phyloP scores from a whole-genome alignment of 2,113 vertebrate species.

The Hoplias malabaricus region DNA sequence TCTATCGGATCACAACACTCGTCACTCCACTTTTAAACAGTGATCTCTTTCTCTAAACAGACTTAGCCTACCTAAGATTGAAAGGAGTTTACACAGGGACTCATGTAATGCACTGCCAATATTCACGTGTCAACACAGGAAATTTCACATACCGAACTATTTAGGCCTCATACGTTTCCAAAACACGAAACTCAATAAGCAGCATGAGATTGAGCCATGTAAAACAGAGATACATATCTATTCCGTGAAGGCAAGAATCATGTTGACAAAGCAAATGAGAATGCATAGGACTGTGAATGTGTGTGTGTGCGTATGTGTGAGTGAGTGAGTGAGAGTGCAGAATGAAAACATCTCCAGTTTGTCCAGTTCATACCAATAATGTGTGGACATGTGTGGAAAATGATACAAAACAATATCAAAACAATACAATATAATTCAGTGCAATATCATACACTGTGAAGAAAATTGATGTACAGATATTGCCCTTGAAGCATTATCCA shows the following conservation, averaged over 20 bases:
- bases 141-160: neutral
- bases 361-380: neutral
- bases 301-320: neutral
- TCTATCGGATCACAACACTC: neutral
- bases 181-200: neutral
- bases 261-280: slow-evolving; percentile 19
- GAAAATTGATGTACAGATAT: too few species aligned
- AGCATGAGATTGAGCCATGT: neutral
- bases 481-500: too few species aligned
- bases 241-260: neutral
- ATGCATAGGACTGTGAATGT: neutral
- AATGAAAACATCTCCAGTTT: neutral
- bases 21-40: neutral
- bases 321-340: neutral
- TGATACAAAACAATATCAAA: neutral
- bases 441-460: neutral
- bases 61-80: neutral
- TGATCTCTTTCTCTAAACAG: neutral
- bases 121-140: neutral
- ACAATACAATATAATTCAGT: neutral
- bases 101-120: neutral
- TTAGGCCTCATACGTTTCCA: neutral
- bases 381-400: neutral
- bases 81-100: neutral
- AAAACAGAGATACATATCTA: slow-evolving; percentile 10